phyloP scores from a whole-genome alignment of 1,140 invertebrate species.

The Aleiodes sp. region DNA sequence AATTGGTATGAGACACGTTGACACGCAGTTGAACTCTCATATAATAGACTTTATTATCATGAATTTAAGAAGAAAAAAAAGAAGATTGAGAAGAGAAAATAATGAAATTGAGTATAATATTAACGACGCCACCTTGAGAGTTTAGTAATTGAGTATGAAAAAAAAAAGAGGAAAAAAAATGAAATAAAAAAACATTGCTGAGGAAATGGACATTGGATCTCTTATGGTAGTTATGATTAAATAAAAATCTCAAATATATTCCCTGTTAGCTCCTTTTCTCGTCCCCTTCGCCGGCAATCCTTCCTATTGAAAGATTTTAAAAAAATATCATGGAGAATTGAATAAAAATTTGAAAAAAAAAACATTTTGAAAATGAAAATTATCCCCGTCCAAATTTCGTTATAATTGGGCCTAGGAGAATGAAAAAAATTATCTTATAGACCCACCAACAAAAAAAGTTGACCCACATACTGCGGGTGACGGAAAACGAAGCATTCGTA shows the following conservation, averaged over 20 bases:
- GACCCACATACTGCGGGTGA: conserved; percentile 24
- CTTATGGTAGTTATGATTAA: conserved; percentile 58
- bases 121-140: conserved; percentile 61
- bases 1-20: conserved; percentile 54
- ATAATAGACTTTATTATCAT: conserved; percentile 62
- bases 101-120: no score
- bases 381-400: conserved; percentile 36
- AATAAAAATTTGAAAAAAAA: not conserved
- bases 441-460: not conserved
- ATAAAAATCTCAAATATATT: conserved; percentile 59
- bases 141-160: conserved; percentile 56
- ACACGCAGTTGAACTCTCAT: conserved; percentile 59
- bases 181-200: conserved; percentile 24
- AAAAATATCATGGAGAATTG: no score
- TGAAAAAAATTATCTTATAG: conserved; percentile 29
- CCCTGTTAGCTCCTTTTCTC: conserved; percentile 52
- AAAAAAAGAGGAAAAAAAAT: no score
- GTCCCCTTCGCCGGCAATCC: not conserved
- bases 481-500: conserved; percentile 16
- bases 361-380: not conserved
- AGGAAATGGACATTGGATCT: conserved; percentile 52
- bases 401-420: conserved; percentile 28
- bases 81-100: not conserved
- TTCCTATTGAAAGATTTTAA: no score
- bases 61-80: conserved; percentile 43